These are phyloP conservation scores for Ctenoplectra terminalis DNA, from an alignment of 1,140 invertebrate genomes.

Conservation along the genomic window DNA sequence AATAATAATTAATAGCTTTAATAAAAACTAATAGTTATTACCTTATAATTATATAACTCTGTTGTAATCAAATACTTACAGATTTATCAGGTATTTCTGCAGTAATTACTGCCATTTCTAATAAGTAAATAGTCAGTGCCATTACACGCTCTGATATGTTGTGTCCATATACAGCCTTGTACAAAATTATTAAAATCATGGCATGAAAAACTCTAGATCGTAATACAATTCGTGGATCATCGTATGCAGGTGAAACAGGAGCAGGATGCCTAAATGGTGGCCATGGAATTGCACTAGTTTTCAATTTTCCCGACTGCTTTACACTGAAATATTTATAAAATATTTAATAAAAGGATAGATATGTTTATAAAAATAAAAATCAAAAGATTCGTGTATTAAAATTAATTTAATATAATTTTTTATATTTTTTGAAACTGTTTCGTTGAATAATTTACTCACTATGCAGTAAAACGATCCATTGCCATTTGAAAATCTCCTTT, in stretches of 20 bases:
- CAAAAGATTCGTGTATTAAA: neutral
- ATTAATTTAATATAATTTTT: neutral
- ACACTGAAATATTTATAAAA: slow-evolving; percentile 81
- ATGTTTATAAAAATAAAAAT: neutral
- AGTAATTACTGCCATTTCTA: slow-evolving; percentile 91
- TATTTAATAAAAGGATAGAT: neutral
- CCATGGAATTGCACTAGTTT: slow-evolving; percentile 88
- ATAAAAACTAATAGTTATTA: neutral
- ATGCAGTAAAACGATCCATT: slow-evolving; percentile 94
- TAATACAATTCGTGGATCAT: slow-evolving; percentile 88
- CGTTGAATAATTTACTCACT: slow-evolving; percentile 85
- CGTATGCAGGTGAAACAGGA: slow-evolving; percentile 86
- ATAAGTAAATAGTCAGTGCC: slow-evolving; percentile 92
- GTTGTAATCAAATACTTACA: slow-evolving; percentile 66
- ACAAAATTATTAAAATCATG: slow-evolving; percentile 91
- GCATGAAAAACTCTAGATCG: slow-evolving; percentile 93
- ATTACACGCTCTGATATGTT: slow-evolving; percentile 92
- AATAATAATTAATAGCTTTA: neutral
- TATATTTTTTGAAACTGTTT: neutral
- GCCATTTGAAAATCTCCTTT: slow-evolving; percentile 96
- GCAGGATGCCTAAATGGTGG: slow-evolving; percentile 91
- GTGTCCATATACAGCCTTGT: slow-evolving; percentile 91
- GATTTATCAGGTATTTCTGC: slow-evolving; percentile 83
- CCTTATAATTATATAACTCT: neutral
- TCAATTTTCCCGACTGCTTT: slow-evolving; percentile 87